These are phyloP conservation scores for Drosophila conformis DNA, from an alignment of 2,888 invertebrate species.

Conservation along the genomic window DNA sequence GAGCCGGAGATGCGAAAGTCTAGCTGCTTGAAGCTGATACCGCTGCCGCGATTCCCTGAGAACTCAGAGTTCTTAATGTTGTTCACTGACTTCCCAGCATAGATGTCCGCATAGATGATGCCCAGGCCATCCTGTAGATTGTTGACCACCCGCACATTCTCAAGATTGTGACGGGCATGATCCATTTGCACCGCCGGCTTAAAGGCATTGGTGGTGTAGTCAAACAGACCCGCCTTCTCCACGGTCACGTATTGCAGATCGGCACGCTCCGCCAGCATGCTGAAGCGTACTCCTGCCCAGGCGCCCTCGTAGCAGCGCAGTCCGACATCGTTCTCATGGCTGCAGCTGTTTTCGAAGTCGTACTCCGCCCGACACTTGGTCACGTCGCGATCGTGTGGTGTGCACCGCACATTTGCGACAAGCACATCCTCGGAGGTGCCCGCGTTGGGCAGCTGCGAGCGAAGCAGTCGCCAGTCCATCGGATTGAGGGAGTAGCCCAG, in stretches of 20 bases:
- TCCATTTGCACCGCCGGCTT: conserved; percentile 96
- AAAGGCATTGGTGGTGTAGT: conserved; percentile 94
- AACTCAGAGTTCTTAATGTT: conserved; percentile 94
- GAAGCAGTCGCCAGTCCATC: conserved; percentile 94
- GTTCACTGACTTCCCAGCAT: conserved; percentile 92
- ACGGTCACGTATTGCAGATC: conserved; percentile 95
- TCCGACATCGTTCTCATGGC: conserved; percentile 94
- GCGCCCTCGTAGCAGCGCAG: conserved; percentile 95
- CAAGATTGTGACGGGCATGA: conserved; percentile 92
- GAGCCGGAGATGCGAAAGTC: conserved; percentile 93
- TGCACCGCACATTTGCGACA: conserved; percentile 95
- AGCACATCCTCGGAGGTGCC: conserved; percentile 91
- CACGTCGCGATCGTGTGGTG: conserved; percentile 95
- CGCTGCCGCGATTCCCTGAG: conserved; percentile 93
- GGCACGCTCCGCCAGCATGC: conserved; percentile 93
- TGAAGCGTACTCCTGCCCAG: conserved; percentile 97
- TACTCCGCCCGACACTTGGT: conserved; percentile 94
- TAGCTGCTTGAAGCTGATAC: conserved; percentile 94
- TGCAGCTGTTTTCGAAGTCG: conserved; percentile 95
- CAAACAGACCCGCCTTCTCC: conserved; percentile 96
- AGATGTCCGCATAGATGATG: conserved; percentile 96
- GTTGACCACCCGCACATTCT: conserved; percentile 92
- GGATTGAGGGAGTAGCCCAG: conserved; percentile 96
- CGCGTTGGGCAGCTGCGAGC: conserved; percentile 92
- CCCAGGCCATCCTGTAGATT: conserved; percentile 97